These are phyloP conservation scores for Herpailurus yagouaroundi DNA, from an alignment of 2,113 vertebrate genomes.

Conservation along the genomic window DNA sequence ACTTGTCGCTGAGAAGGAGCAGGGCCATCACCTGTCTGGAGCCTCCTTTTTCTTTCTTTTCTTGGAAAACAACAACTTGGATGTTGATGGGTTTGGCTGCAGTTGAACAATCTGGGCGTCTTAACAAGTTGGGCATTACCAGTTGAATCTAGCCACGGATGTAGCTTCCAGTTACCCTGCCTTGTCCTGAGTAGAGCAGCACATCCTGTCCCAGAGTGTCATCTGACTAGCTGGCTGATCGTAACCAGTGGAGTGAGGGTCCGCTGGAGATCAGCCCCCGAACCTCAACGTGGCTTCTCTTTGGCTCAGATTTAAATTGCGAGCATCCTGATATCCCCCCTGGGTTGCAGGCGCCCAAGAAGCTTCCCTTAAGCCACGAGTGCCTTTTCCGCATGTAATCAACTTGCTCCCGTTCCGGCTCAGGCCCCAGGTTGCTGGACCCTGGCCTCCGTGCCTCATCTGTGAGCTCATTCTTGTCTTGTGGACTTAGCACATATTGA, in stretches of 20 bases:
- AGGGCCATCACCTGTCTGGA: background rate
- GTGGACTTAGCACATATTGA: rapidly evolving
- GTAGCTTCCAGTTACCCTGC: rapidly evolving
- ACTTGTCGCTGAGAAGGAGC: background rate
- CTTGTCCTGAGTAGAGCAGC: rapidly evolving
- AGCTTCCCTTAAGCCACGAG: background rate
- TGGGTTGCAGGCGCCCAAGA: background rate
- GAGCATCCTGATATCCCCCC: rapidly evolving
- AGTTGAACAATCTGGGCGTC: background rate
- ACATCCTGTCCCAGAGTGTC: rapidly evolving
- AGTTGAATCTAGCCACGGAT: background rate
- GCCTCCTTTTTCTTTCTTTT: background rate
- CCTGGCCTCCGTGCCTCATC: rapidly evolving
- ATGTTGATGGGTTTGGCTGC: background rate
- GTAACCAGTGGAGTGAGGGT: rapidly evolving
- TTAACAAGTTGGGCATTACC: background rate
- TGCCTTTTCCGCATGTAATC: background rate
- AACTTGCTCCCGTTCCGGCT: rapidly evolving
- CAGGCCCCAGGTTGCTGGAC: background rate
- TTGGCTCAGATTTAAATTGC: background rate
- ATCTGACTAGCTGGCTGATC: too few relatives aligned
- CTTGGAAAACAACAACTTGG: background rate
- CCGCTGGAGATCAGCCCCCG: rapidly evolving
- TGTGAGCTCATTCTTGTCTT: background rate
- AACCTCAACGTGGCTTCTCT: background rate